Evolutionary conservation across 92 coral and sea anemone genomes (phyloP).

Genomic region (Palythoa grandiflora): DNA sequence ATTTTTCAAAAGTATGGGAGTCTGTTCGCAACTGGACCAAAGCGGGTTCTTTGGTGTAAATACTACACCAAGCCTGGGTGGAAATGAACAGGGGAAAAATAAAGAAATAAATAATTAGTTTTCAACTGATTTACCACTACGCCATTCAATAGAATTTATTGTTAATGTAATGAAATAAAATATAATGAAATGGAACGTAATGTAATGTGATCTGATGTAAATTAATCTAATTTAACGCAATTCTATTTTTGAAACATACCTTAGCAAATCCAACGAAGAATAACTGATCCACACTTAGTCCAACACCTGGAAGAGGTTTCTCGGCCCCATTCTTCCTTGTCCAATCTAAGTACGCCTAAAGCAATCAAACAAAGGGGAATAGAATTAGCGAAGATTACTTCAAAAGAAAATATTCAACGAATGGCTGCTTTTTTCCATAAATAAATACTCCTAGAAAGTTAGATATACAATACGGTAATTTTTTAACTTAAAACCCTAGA

Average conservation of each 20-base stretch:
- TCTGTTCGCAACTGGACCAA: too few species aligned
- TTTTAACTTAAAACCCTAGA: too few species aligned
- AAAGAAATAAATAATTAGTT: too few species aligned
- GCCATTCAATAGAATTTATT: too few species aligned
- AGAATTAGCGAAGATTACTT: background rate
- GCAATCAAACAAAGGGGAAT: background rate
- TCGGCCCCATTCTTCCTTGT: conserved; percentile 60
- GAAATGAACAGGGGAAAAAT: too few species aligned
- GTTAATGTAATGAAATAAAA: background rate
- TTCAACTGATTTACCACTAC: too few species aligned
- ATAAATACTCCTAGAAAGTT: background rate
- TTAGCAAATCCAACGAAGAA: conserved; percentile 83
- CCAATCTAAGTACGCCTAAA: conserved; percentile 77
- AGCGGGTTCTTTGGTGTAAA: too few species aligned
- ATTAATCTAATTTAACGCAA: background rate
- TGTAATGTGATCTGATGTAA: background rate
- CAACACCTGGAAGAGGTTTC: conserved; percentile 71
- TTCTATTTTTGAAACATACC: conserved; percentile 42
- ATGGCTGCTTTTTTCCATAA: background rate
- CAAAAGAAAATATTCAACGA: background rate
- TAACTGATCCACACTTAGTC: conserved; percentile 73
- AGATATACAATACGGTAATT: background rate
- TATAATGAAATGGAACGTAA: background rate
- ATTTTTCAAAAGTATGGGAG: too few species aligned
- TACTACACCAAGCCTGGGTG: too few species aligned